These are phyloP conservation scores for Urechis unicinctus DNA, from an alignment of 2,888 invertebrate genomes.

Conservation along the genomic window DNA sequence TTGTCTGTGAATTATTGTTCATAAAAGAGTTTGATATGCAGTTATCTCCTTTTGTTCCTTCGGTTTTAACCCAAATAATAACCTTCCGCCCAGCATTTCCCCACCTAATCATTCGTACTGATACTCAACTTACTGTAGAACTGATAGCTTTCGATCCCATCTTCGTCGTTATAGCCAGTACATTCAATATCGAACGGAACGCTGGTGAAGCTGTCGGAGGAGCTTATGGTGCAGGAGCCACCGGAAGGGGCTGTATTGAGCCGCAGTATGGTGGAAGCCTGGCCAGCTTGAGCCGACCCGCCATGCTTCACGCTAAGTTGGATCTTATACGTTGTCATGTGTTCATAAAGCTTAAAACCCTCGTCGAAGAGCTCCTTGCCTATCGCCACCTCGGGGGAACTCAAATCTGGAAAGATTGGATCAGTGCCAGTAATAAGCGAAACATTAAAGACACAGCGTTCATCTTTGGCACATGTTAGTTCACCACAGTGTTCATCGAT, in stretches of 20 bases:
- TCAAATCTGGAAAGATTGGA: conserved; percentile 23
- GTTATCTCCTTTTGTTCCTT: too few relatives aligned
- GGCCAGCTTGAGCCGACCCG: conserved; percentile 8
- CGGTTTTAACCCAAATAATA: too few relatives aligned
- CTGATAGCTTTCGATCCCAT: conserved; percentile 26
- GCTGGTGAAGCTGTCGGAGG: conserved; percentile 13
- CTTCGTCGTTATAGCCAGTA: conserved; percentile 25
- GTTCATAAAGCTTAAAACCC: conserved; percentile 10
- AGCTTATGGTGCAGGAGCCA: conserved; percentile 27
- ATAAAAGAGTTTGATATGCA: too few relatives aligned
- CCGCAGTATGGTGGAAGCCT: conserved; percentile 15
- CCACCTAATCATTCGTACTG: background rate
- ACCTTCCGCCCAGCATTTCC: background rate
- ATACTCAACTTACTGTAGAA: conserved; percentile 26
- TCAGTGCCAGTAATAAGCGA: too few relatives aligned
- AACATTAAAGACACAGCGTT: too few relatives aligned
- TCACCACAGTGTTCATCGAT: too few relatives aligned
- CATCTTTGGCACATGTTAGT: too few relatives aligned
- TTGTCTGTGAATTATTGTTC: too few relatives aligned
- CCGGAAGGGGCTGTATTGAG: conserved; percentile 26
- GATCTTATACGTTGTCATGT: conserved; percentile 22
- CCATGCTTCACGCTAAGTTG: conserved; percentile 5
- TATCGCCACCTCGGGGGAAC: conserved; percentile 27
- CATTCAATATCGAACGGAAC: conserved; percentile 21
- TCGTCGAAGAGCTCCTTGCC: conserved; percentile 21